Conservation (phyloP, 2,797 vertebrate species). For the Platyrinchus mystaceus region DNA sequence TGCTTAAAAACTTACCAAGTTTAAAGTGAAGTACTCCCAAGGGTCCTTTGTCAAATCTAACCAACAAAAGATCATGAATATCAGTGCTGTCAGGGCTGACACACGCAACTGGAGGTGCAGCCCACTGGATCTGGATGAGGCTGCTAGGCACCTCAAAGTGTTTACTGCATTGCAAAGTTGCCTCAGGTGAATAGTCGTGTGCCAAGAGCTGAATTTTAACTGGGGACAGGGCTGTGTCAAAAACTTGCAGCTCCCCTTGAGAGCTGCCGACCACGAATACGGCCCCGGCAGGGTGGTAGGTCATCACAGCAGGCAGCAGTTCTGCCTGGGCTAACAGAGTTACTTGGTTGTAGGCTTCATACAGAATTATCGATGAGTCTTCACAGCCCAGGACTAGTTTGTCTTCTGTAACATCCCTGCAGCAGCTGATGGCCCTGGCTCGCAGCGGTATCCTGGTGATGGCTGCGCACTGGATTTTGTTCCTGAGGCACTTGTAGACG, state of each 20-base stretch:
- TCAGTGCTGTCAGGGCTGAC: constrained; percentile 44
- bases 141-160: constrained; percentile 81
- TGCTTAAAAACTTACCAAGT: constrained; percentile 80
- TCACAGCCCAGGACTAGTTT: constrained; percentile 87
- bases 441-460: constrained; percentile 81
- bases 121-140: constrained; percentile 86
- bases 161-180: constrained; percentile 82
- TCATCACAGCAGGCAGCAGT: constrained; percentile 79
- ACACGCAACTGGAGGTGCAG: constrained; percentile 51
- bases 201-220: constrained; percentile 84
- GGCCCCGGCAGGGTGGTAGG: constrained; percentile 88
- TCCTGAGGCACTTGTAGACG: constrained; percentile 81
- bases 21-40: constrained; percentile 86
- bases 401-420: constrained; percentile 81
- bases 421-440: constrained; percentile 83
- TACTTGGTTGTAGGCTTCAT: constrained; percentile 80
- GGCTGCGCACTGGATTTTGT: constrained; percentile 79
- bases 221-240: constrained; percentile 87
- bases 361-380: constrained; percentile 88
- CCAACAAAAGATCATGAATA: constrained; percentile 80
- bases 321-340: constrained; percentile 81
- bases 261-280: constrained; percentile 81
- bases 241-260: constrained; percentile 89
- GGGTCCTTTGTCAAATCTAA: constrained; percentile 87
- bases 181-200: constrained; percentile 79